Evolutionary conservation across 2,888 invertebrate species (phyloP).

Genomic region (Gandaritis pyraliata): DNA sequence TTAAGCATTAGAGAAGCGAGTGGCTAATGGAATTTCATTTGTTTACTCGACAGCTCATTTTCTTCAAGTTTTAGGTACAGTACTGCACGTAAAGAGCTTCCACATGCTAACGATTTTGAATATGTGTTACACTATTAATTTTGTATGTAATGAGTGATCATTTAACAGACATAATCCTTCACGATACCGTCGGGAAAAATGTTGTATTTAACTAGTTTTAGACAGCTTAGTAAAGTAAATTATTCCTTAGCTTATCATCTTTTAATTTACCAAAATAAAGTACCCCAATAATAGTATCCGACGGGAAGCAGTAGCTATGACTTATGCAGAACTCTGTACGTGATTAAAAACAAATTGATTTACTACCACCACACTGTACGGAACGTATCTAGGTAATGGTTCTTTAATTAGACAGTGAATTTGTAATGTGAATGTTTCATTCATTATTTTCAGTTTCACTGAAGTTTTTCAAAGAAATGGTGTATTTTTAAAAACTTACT

Average conservation of each 20-base stretch:
- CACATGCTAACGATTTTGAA: too few species aligned
- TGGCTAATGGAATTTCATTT: slow-evolving; percentile 34
- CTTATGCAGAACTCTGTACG: slow-evolving; percentile 2
- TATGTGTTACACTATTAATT: too few species aligned
- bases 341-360: slow-evolving; percentile 13
- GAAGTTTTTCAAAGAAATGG: not conserved
- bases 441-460: not conserved
- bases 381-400: not conserved
- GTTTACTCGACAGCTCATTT: slow-evolving; percentile 28
- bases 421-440: too few species aligned
- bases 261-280: too few species aligned
- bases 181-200: too few species aligned
- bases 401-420: not conserved
- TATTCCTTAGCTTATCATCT: too few species aligned
- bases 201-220: too few species aligned
- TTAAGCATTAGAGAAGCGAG: slow-evolving; percentile 20
- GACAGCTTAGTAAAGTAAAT: too few species aligned
- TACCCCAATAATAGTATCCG: too few species aligned
- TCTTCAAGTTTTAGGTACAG: slow-evolving; percentile 3
- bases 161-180: too few species aligned
- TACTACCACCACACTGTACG: not conserved
- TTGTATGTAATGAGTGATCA: too few species aligned
- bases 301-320: not conserved
- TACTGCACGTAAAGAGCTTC: not conserved
- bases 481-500: too few species aligned